Evolutionary conservation across 2,113 vertebrate species (phyloP).

Genomic region (Octodon degus): DNA sequence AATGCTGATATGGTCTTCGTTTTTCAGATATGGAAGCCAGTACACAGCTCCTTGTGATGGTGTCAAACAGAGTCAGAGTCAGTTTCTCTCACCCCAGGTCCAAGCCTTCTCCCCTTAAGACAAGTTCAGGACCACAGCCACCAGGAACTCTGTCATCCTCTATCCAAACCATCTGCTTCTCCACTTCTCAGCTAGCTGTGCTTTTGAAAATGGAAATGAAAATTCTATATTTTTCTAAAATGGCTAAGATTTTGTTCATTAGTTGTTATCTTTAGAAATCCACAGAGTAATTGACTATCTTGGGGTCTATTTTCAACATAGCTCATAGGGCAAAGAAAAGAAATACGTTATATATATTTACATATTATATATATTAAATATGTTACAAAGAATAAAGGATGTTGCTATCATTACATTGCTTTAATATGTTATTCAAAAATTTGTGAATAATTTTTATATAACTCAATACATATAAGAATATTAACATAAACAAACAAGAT

Average conservation of each 20-base stretch:
- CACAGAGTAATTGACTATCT: background rate
- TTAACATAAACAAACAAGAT: conserved; percentile 31
- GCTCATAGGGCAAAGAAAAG: conserved; percentile 34
- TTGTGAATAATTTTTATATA: conserved; percentile 7
- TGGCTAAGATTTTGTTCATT: conserved; percentile 31
- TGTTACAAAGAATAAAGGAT: background rate
- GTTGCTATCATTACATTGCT: background rate
- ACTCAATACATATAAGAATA: background rate
- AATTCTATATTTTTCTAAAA: conserved; percentile 27
- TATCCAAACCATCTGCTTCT: background rate
- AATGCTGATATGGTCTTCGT: background rate
- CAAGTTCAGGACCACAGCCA: background rate
- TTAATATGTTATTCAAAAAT: background rate
- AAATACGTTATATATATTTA: background rate
- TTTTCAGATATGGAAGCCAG: background rate
- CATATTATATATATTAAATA: background rate
- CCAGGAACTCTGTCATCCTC: background rate
- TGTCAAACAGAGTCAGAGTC: background rate
- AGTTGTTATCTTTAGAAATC: conserved; percentile 36
- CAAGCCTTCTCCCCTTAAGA: background rate
- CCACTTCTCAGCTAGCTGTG: conserved; percentile 15
- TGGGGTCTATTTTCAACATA: conserved; percentile 8
- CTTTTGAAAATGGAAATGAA: conserved; percentile 48
- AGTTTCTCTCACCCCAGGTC: background rate
- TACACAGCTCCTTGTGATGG: background rate